phyloP scores from a whole-genome alignment of 2,888 invertebrate genomes.

The Tachina fera region DNA sequence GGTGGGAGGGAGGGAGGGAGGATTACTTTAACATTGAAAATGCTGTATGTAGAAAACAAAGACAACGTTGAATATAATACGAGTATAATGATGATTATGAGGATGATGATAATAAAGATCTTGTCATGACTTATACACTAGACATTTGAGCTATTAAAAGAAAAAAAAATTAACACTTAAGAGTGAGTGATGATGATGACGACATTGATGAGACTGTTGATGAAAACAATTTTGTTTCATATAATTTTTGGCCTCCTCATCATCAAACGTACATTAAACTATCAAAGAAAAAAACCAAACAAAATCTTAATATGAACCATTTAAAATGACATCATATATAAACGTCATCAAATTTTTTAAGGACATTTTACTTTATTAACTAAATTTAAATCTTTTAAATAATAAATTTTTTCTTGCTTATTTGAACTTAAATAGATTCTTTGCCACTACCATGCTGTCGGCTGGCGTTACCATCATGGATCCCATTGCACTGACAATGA shows the following conservation, averaged over 20 bases:
- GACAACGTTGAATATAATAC: background rate
- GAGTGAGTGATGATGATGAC: conserved; percentile 22
- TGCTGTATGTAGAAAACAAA: conserved; percentile 11
- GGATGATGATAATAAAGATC: conserved; percentile 5
- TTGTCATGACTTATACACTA: conserved; percentile 31
- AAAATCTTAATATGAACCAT: background rate
- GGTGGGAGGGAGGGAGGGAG: conserved; percentile 2
- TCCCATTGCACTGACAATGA: conserved; percentile 93
- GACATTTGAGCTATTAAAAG: conserved; percentile 42
- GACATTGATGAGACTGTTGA: conserved; percentile 15
- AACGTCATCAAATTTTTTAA: background rate
- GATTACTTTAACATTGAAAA: background rate
- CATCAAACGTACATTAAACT: background rate
- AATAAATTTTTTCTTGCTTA: background rate
- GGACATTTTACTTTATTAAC: background rate
- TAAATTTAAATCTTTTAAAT: background rate
- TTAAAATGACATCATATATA: conserved; percentile 28
- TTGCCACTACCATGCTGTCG: conserved; percentile 91
- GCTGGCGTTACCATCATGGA: conserved; percentile 95
- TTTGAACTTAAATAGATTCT: conserved; percentile 84
- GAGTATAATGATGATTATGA: background rate
- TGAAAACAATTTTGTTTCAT: conserved; percentile 21
- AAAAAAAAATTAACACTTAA: background rate
- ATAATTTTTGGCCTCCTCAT: background rate
- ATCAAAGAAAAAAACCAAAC: background rate